A percentile compares a stretch with the other conserved stretches of the same genome.
phyloP scores from a whole-genome alignment of 2,113 vertebrate species.

The Chloropsis hardwickii region DNA sequence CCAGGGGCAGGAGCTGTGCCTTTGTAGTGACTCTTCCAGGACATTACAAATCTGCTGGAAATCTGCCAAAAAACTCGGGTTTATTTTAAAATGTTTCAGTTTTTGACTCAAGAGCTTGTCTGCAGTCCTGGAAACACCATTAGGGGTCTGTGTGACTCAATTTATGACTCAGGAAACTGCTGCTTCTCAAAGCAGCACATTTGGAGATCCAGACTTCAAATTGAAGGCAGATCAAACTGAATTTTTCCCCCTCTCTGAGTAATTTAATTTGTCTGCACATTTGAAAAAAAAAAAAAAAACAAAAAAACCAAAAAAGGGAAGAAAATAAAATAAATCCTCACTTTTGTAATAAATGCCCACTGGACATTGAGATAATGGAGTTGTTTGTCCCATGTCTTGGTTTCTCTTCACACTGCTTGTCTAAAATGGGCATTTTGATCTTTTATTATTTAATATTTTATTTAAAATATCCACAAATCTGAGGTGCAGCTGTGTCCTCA shows the following conservation, averaged over 20 bases:
- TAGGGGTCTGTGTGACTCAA: conserved; percentile 67
- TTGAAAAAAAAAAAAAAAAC: background rate
- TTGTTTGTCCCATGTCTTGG: background rate
- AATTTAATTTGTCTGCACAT: conserved; percentile 20
- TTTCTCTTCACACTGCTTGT: background rate
- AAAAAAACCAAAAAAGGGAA: background rate
- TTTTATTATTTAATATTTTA: background rate
- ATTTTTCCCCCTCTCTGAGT: background rate
- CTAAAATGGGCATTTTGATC: background rate
- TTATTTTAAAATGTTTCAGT: conserved; percentile 38
- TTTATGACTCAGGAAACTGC: conserved; percentile 69
- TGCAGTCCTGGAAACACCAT: conserved; percentile 65
- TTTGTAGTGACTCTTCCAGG: conserved; percentile 38
- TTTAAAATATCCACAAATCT: background rate
- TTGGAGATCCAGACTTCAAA: conserved; percentile 40
- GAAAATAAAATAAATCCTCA: background rate
- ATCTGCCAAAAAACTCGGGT: background rate
- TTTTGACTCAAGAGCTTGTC: conserved; percentile 42
- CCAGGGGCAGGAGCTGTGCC: background rate
- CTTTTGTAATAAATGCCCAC: background rate
- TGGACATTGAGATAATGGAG: background rate
- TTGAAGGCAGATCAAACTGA: conserved; percentile 31
- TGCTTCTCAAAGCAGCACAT: conserved; percentile 39
- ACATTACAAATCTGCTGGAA: conserved; percentile 56
- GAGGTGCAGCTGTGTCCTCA: background rate